Evolutionary conservation across 2,113 vertebrate species (phyloP).

Genomic region (Hemiscyllium ocellatum): DNA sequence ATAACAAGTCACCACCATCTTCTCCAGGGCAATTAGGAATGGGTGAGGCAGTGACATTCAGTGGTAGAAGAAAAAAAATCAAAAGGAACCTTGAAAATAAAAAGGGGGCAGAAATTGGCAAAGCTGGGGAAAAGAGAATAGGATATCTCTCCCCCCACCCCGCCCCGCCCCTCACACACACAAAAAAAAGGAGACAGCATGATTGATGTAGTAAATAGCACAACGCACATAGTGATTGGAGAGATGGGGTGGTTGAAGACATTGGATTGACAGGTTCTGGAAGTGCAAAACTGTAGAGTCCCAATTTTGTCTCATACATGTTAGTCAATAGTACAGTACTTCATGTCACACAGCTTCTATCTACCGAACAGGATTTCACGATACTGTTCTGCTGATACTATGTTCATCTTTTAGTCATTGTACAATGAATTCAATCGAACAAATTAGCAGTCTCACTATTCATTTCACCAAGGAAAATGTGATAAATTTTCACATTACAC

Average conservation of each 20-base stretch:
- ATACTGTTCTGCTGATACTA: neutral
- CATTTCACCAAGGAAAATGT: neutral
- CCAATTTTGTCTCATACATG: neutral
- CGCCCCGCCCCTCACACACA: neutral
- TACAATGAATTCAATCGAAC: neutral
- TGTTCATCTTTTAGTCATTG: neutral
- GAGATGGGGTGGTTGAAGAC: neutral
- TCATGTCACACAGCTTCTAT: neutral
- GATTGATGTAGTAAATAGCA: neutral
- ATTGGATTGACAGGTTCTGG: neutral
- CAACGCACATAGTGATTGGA: neutral
- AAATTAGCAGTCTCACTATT: neutral
- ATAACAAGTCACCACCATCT: no score
- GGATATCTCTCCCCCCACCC: no score
- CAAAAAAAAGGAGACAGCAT: neutral
- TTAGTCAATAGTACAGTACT: neutral
- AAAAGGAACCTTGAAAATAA: no score
- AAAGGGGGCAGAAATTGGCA: neutral
- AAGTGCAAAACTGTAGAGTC: neutral
- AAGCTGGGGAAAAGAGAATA: neutral
- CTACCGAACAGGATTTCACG: neutral
- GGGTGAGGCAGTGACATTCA: no score
- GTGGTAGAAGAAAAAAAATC: no score
- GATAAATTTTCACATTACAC: neutral
- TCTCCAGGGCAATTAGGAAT: no score